A percentile compares a stretch with the other conserved stretches of the same genome.
phyloP scores from a whole-genome alignment of 1,140 invertebrate genomes.

The Macrosteles quadrilineatus region DNA sequence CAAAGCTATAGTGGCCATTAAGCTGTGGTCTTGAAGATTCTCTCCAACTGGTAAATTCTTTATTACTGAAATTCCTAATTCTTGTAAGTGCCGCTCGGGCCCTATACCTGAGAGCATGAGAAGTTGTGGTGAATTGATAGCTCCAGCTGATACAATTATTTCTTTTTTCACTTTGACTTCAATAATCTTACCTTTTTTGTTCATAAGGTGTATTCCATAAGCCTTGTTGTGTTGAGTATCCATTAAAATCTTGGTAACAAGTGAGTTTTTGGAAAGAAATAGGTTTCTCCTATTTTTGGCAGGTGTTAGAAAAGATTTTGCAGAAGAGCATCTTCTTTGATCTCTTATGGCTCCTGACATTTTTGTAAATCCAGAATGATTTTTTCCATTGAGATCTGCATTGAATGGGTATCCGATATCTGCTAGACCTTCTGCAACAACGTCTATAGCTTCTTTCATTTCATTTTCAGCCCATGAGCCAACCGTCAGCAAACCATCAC shows the following conservation, averaged over 20 bases:
- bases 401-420: no score
- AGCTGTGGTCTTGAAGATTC: slow-evolving; percentile 82
- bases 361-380: no score
- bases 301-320: no score
- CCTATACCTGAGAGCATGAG: slow-evolving; percentile 88
- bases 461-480: no score
- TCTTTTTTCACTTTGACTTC: slow-evolving; percentile 60
- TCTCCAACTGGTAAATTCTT: slow-evolving; percentile 67
- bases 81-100: slow-evolving; percentile 68
- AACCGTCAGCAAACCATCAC: no score
- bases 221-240: slow-evolving; percentile 62
- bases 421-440: no score
- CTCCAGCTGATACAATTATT: slow-evolving; percentile 71
- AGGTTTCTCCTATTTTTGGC: no score
- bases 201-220: slow-evolving; percentile 46
- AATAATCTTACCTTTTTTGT: slow-evolving; percentile 50
- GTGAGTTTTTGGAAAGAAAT: no score
- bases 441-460: no score
- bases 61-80: slow-evolving; percentile 70
- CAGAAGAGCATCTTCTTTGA: no score
- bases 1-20: slow-evolving; percentile 79
- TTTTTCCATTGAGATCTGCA: no score
- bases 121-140: slow-evolving; percentile 78
- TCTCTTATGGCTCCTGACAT: no score
- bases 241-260: slow-evolving; percentile 75